These are phyloP conservation scores for Erebia aethiops DNA, from an alignment of 2,888 invertebrate genomes.

Conservation along the genomic window DNA sequence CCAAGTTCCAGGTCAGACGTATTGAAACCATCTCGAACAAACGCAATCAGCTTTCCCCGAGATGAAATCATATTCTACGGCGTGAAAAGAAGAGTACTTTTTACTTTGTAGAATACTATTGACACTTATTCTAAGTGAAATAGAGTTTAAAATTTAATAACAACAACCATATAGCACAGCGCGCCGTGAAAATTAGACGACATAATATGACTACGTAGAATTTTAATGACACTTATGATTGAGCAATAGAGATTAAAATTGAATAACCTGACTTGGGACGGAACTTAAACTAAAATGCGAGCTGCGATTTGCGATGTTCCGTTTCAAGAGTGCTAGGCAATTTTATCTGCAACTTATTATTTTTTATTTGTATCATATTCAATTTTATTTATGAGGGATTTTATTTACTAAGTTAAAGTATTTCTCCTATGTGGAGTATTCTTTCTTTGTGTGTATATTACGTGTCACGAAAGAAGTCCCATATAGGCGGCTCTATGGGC, in stretches of 20 bases:
- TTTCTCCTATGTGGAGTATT: too few species aligned
- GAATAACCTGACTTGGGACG: constrained; percentile 8
- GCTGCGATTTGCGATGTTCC: constrained; percentile 44
- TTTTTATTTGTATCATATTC: constrained; percentile 2
- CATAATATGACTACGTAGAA: constrained; percentile 45
- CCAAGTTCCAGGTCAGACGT: constrained; percentile 42
- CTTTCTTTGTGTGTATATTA: too few species aligned
- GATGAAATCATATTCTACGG: constrained; percentile 66
- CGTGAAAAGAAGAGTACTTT: constrained; percentile 63
- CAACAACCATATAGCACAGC: background rate
- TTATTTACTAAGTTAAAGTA: too few species aligned
- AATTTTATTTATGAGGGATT: background rate
- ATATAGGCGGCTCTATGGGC: too few species aligned
- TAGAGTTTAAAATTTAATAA: constrained; percentile 46
- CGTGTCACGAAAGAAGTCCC: too few species aligned
- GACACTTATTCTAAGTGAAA: constrained; percentile 36
- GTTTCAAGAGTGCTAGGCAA: constrained; percentile 51
- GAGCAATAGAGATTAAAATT: constrained; percentile 46
- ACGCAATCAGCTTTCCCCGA: constrained; percentile 62
- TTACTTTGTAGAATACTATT: constrained; percentile 30
- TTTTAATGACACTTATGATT: constrained; percentile 38
- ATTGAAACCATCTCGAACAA: constrained; percentile 42
- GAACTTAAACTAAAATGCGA: constrained; percentile 37
- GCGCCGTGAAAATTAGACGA: constrained; percentile 61
- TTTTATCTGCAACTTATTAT: constrained; percentile 43